Conservation (phyloP, 2,888 invertebrate genomes). For the Drosophila colorata region DNA sequence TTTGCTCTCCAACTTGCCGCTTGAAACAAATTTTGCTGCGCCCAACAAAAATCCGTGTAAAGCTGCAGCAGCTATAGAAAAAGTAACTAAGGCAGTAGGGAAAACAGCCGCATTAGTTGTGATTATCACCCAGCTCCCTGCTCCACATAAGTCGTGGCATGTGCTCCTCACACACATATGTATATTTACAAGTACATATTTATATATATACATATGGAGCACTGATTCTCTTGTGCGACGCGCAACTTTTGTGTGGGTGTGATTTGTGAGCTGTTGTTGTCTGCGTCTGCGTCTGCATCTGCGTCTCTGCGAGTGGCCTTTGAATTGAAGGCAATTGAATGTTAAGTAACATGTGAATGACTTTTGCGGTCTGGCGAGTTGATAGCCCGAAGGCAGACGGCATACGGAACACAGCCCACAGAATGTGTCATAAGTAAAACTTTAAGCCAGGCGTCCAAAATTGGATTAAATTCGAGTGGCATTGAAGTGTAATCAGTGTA, state of each 20-base stretch:
- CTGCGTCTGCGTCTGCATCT: conserved; percentile 9
- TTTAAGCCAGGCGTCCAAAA: conserved; percentile 37
- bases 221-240: conserved; percentile 31
- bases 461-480: conserved; percentile 60
- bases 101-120: conserved; percentile 71
- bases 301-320: conserved; percentile 11
- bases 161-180: conserved; percentile 7
- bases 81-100: conserved; percentile 61
- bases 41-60: conserved; percentile 26
- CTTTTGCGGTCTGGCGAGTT: conserved; percentile 47
- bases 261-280: conserved; percentile 69
- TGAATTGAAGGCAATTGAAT: conserved; percentile 72
- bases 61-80: conserved; percentile 28
- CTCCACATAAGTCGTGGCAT: conserved; percentile 40
- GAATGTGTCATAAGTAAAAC: conserved; percentile 50
- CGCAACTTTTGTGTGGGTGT: conserved; percentile 65
- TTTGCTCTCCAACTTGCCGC: conserved; percentile 3
- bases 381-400: conserved; percentile 20
- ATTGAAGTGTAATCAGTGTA: conserved; percentile 70
- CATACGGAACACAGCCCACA: conserved; percentile 17
- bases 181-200: conserved; percentile 1
- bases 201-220: conserved; percentile 10
- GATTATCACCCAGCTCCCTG: conserved; percentile 63
- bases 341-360: conserved; percentile 68
- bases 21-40: conserved; percentile 4